Evolutionary conservation across 30 jellyfish, hydroid and myxozoan genomes (phyloP).

Genomic region (Aurelia sp.): DNA sequence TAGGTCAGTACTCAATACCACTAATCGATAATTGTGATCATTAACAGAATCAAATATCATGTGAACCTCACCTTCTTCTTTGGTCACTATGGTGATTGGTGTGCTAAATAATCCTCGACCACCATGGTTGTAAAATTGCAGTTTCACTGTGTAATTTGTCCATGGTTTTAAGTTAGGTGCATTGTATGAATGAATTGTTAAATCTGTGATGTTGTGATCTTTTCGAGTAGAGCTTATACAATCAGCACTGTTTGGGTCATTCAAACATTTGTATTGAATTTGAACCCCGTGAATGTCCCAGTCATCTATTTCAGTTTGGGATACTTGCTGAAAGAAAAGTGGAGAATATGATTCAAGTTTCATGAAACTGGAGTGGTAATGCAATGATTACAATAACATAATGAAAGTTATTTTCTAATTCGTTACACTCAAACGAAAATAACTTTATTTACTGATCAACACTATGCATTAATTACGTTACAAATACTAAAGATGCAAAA

Average conservation of each 20-base stretch:
- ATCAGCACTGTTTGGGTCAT: background rate
- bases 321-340: slow-evolving; percentile 4
- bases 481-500: no score
- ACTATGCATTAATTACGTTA: no score
- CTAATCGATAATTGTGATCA: no score
- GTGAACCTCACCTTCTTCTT: background rate
- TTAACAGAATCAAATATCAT: no score
- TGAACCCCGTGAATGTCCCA: slow-evolving; percentile 42
- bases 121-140: slow-evolving; percentile 26
- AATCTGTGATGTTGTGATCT: slow-evolving; percentile 6
- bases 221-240: background rate
- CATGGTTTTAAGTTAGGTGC: slow-evolving; percentile 15
- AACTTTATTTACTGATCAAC: no score
- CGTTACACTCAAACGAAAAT: no score
- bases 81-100: background rate
- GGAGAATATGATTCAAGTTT: background rate
- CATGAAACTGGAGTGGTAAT: no score
- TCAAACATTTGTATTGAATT: background rate
- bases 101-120: slow-evolving; percentile 19
- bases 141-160: slow-evolving; percentile 42
- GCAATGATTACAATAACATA: no score
- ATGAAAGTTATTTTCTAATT: no score
- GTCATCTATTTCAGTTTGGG: slow-evolving; percentile 12
- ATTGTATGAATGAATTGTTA: background rate
- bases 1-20: no score